A percentile compares a stretch with the other conserved stretches of the same genome.
Evolutionary conservation across 2,113 vertebrate species (phyloP).

Genomic region (Tachycineta bicolor): DNA sequence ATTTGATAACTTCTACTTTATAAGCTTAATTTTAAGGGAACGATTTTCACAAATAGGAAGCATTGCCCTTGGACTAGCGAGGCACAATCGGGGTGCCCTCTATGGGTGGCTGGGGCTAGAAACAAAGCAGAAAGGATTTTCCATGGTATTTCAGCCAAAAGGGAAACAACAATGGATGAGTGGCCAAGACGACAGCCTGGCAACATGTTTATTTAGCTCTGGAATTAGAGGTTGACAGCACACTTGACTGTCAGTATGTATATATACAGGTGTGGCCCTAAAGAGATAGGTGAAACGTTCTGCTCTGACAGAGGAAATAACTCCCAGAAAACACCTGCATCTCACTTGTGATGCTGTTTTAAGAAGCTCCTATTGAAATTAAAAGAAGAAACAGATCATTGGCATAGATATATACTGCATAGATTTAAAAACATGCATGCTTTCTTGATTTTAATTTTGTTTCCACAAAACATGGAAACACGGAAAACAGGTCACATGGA

Average conservation of each 20-base stretch:
- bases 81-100: conserved; percentile 24
- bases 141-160: not conserved
- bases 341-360: not conserved
- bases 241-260: not conserved
- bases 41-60: not conserved
- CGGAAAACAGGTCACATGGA: not conserved
- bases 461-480: not conserved
- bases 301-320: not conserved
- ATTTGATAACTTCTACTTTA: not conserved
- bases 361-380: not conserved
- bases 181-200: not conserved
- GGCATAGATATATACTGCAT: not conserved
- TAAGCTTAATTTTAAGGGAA: not conserved
- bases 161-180: not conserved
- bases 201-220: not conserved
- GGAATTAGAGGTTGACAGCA: not conserved
- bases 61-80: not conserved
- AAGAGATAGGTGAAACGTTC: not conserved
- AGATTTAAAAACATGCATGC: not conserved
- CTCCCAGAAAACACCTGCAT: not conserved
- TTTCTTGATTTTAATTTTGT: not conserved
- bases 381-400: not conserved
- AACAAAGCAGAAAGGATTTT: not conserved
- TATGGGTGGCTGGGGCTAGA: not conserved
- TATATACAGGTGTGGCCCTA: not conserved